phyloP scores from a whole-genome alignment of 2,888 invertebrate genomes.

The Agrochola circellaris region DNA sequence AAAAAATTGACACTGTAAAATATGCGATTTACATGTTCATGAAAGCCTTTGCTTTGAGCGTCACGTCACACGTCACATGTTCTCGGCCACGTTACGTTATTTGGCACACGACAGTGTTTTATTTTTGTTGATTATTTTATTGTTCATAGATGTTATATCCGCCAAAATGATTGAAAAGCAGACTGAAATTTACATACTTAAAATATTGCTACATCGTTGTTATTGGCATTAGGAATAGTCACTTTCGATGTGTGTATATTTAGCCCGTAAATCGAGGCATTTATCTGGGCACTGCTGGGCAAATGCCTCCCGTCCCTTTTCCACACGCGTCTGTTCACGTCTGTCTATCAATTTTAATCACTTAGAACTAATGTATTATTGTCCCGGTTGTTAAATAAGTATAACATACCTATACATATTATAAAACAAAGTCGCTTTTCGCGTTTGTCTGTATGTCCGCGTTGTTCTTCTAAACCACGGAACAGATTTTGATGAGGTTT shows the following conservation, averaged over 20 bases:
- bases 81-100: neutral
- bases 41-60: neutral
- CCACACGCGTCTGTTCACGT: too few relatives aligned
- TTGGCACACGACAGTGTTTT: neutral
- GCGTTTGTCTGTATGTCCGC: too few relatives aligned
- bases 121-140: neutral
- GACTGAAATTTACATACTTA: neutral
- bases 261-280: too few relatives aligned
- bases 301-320: too few relatives aligned
- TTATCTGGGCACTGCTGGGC: too few relatives aligned
- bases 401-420: neutral
- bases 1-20: neutral
- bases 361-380: too few relatives aligned
- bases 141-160: too few relatives aligned
- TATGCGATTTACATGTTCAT: neutral
- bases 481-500: too few relatives aligned
- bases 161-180: neutral
- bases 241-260: too few relatives aligned
- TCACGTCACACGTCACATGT: neutral
- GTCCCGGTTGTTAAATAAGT: neutral
- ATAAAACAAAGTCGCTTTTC: too few relatives aligned
- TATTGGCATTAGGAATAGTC: neutral
- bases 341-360: too few relatives aligned
- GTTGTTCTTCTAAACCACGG: too few relatives aligned
- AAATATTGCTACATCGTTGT: neutral